Evolutionary conservation across 2,113 vertebrate species (phyloP), one percentile per base, ranked within the genome.

Genomic region (Colinus virginianus): DNA sequence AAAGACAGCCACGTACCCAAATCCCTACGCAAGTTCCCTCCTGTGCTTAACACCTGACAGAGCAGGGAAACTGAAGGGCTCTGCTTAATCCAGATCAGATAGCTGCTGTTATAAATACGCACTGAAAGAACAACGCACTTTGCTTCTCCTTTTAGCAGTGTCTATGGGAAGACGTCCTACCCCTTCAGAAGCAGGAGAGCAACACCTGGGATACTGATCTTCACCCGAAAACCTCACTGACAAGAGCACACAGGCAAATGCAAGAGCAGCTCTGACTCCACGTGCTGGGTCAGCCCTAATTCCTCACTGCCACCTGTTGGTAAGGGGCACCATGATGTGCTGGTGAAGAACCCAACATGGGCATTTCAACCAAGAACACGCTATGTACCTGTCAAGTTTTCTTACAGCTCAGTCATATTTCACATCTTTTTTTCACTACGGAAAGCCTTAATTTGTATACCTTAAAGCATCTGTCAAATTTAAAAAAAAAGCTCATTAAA

Each of bases 381-480:
- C 67, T 16, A 26, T 3, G 23, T 25, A 72, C n/a, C 66, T 89
- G 62, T n/a, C 3, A 84, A 49, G 38, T 19, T 66, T 66, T 53
- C 71, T 82, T 72, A 62, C 17, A 45, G 30, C 4, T 88, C 62
- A 36, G 67, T 82, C 2, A 3, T 11, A 74, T 64, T 93, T 83
- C 61, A 74, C n/a, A 40, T 34, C 71, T 82, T 91, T 64, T 18
- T 64, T 18, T 2, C 20, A 46, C 23, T 72, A 83, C 82, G 63
- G 42, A 70, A 80, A 87, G 42, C 25, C 59, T 85, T 53, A 76
- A 77, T 42, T 58, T 34, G 16, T 14, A 79, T 40, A 78, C 61
- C 68, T 93, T 63, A 77, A 93, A 95, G 85, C 75, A 91, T 42
- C 70, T 76, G 71, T 48, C 71, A 77, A 85, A 85, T 70, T 26